Evolutionary conservation across 2,888 invertebrate species (phyloP).

Genomic region (Oeneis ivallda): DNA sequence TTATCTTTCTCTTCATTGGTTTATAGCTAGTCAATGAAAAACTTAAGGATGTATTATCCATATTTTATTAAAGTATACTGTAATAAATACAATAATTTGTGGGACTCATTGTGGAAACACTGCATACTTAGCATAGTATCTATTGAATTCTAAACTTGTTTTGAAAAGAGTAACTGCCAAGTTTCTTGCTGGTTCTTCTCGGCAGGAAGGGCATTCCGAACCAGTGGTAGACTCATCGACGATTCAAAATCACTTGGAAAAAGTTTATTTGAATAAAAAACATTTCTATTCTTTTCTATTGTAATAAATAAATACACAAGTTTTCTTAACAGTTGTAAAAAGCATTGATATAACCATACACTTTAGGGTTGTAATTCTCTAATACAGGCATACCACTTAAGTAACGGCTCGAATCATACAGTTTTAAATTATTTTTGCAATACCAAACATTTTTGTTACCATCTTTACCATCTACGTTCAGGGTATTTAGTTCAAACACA

Average conservation of each 20-base stretch:
- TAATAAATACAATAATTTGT: conserved; percentile 33
- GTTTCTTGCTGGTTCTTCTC: too few species aligned
- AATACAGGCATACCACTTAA: conserved; percentile 84
- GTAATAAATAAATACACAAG: too few species aligned
- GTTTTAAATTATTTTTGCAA: conserved; percentile 82
- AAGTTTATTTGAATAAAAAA: too few species aligned
- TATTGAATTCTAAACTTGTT: too few species aligned
- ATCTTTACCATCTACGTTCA: conserved; percentile 82
- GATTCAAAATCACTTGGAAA: too few species aligned
- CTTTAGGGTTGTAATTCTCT: conserved; percentile 88
- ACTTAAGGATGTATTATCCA: conserved; percentile 29
- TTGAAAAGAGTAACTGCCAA: too few species aligned
- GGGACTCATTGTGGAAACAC: too few species aligned
- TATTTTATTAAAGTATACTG: conserved; percentile 36
- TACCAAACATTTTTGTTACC: conserved; percentile 91
- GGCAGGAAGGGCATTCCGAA: too few species aligned
- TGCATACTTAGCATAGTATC: too few species aligned
- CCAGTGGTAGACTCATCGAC: too few species aligned
- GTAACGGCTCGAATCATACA: conserved; percentile 86
- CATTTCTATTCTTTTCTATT: too few species aligned
- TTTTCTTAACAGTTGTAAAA: conserved; percentile 86
- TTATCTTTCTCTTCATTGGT: conserved; percentile 41
- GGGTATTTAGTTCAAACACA: conserved; percentile 91
- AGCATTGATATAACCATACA: conserved; percentile 88
- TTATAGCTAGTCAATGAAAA: conserved; percentile 36